Evolutionary conservation across 2,797 vertebrate genomes (phyloP).

Genomic region (Pantherophis alleghaniensis): DNA sequence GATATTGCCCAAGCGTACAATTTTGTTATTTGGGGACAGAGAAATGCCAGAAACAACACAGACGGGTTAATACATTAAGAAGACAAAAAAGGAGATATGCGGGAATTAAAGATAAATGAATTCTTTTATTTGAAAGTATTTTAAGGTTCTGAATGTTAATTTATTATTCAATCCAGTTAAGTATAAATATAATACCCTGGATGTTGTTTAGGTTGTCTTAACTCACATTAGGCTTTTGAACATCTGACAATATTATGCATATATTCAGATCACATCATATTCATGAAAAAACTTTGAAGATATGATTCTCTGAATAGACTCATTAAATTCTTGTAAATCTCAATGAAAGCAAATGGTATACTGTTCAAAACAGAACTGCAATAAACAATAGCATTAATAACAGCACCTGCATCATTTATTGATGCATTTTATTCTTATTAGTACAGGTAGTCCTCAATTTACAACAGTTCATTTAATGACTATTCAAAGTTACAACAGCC

Average conservation of each 20-base stretch:
- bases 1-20: constrained; percentile 54
- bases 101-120: rapidly evolving
- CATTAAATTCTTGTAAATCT: not conserved
- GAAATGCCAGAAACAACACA: constrained; percentile 55
- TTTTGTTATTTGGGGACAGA: constrained; percentile 44
- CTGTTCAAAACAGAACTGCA: not conserved
- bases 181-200: not conserved
- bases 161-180: constrained; percentile 28
- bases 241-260: not conserved
- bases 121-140: not conserved
- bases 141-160: not conserved
- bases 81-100: constrained; percentile 38
- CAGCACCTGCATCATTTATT: not conserved
- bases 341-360: not conserved
- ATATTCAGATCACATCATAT: not conserved
- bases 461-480: not conserved
- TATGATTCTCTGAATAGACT: not conserved
- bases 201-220: not conserved
- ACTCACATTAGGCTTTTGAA: not conserved
- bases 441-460: not conserved
- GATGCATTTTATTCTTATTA: not conserved
- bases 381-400: not conserved
- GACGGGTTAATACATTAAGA: constrained; percentile 63
- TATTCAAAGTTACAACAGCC: not conserved
- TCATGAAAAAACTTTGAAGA: not conserved